Conservation (phyloP, 2,797 vertebrate species). For the Oceanodroma leucorhoa region DNA sequence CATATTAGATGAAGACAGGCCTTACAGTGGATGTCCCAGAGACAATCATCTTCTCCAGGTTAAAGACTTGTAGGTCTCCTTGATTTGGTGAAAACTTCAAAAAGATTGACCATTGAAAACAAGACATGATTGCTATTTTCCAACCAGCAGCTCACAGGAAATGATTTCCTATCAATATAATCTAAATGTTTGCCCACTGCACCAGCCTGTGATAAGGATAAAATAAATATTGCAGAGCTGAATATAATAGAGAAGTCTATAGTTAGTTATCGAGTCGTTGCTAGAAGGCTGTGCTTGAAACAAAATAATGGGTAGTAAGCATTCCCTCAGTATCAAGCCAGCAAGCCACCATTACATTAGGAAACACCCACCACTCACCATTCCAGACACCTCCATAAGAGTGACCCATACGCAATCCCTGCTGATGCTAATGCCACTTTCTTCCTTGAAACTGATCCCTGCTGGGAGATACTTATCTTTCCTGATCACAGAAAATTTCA, state of each 20-base stretch:
- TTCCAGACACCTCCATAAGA: neutral
- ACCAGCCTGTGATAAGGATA: neutral
- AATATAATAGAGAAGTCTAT: neutral
- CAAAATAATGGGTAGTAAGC: neutral
- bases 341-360: neutral
- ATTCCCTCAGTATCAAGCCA: neutral
- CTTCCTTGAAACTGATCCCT: neutral
- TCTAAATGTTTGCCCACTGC: neutral
- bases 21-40: neutral
- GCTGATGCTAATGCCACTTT: neutral
- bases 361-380: neutral
- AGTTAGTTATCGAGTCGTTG: neutral
- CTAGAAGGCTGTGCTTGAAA: neutral
- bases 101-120: neutral
- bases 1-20: neutral
- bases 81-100: neutral
- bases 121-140: neutral
- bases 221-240: neutral
- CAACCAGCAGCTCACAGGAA: neutral
- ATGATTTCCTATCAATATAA: neutral
- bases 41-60: neutral
- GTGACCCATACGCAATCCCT: neutral
- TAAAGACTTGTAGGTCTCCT: neutral
- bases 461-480: neutral
- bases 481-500: neutral